Base-by-base conservation (phyloP, 2,797 vertebrate species). In the Hypotaenidia philippensis region DNA sequence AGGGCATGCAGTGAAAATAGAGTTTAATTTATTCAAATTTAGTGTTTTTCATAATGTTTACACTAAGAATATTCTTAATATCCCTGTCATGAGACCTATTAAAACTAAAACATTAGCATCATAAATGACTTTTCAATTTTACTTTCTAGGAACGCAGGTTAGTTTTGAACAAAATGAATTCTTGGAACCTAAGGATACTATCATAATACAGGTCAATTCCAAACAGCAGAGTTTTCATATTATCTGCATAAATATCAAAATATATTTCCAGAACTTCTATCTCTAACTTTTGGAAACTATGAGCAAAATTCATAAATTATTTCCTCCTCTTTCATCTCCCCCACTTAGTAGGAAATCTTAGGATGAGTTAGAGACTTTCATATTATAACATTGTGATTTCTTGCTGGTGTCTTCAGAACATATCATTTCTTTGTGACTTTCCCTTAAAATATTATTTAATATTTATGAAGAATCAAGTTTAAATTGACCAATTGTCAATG, bases 401-500 rank as follows among this genome's bases (percentile, higher is more conserved):
- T 87, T 84, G 26, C 5, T 82, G 47, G 14, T n/a, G 7, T 53
- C 31, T 79, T 72, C 59, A 34, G 41, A 81, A 61, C 7, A 26
- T 0, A 3, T 17, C 8, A 61, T 82, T 61, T 82, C 70, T 59
- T 55, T 41, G n/a, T 79, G 38, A 41, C 3, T 79, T 76, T 59
- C 29, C 27, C 15, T 72, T 89, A 59, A 87, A 79, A 57, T 57
- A 84, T 6, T 69, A 6, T 14, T 82, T 82, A 55, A 12, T 79
- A 26, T 53, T 84, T 82, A n/a, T 40, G 66, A 88, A 76, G 52
- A 75, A 87, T 68, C 47, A 84, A 40, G 32, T 45, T 71, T 11
- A 47, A 68, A 57, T 29, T 71, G 13, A 8, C 16, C 36, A 86
- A 34, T 23, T 66, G 13, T 49, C 26, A 79, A 11, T 47, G 17